Evolutionary conservation across 2,113 vertebrate genomes (phyloP).

Genomic region (Ptyas mucosa): DNA sequence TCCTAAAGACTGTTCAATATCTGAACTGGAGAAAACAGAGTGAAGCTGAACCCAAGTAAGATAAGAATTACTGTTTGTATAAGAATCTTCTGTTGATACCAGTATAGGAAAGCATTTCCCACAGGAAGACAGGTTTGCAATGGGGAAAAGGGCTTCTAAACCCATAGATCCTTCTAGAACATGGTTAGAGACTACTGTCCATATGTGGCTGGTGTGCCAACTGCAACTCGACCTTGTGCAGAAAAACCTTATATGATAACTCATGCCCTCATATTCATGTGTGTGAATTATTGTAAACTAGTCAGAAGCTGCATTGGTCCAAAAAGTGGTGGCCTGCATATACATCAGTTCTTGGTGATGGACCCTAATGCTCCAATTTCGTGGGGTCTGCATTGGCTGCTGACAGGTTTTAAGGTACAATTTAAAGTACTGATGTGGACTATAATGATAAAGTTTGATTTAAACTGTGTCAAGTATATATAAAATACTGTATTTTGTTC

Average conservation of each 20-base stretch:
- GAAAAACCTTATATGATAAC: background rate
- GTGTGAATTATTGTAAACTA: background rate
- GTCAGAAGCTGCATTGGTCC: background rate
- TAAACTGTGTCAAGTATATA: background rate
- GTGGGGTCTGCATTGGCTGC: background rate
- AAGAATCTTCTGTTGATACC: background rate
- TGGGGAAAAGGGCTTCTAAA: background rate
- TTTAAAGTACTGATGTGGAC: background rate
- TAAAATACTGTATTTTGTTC: background rate
- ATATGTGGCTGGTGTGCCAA: background rate
- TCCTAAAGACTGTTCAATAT: background rate
- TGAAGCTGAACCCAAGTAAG: background rate
- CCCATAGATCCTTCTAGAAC: background rate
- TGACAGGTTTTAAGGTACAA: background rate
- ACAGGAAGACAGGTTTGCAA: background rate
- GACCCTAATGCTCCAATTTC: background rate
- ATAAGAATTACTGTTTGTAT: background rate
- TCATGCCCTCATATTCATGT: background rate
- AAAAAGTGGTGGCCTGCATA: background rate
- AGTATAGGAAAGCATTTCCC: background rate
- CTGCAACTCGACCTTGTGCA: background rate
- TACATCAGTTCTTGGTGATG: background rate
- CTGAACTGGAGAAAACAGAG: background rate
- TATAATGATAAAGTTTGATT: background rate
- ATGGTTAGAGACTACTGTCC: background rate